Conservation (phyloP, 2,888 invertebrate species). For the Uloborus plumipes region DNA sequence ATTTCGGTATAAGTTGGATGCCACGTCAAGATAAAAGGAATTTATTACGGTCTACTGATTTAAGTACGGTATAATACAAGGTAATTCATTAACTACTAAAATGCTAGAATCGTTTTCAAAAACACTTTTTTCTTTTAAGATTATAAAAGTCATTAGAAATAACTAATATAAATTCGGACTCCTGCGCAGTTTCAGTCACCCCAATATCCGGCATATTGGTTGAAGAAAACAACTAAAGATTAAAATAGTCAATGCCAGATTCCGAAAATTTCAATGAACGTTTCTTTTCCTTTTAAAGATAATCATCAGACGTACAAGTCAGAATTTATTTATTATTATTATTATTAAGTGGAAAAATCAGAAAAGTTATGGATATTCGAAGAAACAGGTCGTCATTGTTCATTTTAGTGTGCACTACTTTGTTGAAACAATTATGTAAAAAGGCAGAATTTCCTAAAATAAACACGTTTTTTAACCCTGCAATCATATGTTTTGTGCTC, state of each 20-base stretch:
- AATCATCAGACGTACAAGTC: no score
- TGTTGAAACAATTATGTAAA: no score
- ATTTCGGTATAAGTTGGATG: conserved; percentile 56
- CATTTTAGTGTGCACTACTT: no score
- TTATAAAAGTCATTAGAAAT: conserved; percentile 52
- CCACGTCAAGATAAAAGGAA: conserved; percentile 61
- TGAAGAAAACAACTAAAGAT: conserved; percentile 59
- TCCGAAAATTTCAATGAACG: not conserved
- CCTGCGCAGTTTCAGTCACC: conserved; percentile 64
- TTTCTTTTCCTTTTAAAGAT: no score
- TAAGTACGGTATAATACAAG: conserved; percentile 42
- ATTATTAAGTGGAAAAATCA: no score
- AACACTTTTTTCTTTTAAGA: conserved; percentile 30
- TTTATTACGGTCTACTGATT: conserved; percentile 35
- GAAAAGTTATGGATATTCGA: no score
- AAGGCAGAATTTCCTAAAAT: no score
- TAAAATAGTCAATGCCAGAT: conserved; percentile 64
- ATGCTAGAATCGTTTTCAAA: conserved; percentile 47
- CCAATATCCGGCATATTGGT: conserved; percentile 64
- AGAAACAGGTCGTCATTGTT: no score
- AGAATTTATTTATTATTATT: no score
- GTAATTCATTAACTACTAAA: conserved; percentile 52
- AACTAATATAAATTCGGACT: conserved; percentile 48
- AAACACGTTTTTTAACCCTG: no score
- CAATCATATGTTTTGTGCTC: no score